Base-by-base conservation (phyloP, 2,113 vertebrate species). In the Centropristis striata region DNA sequence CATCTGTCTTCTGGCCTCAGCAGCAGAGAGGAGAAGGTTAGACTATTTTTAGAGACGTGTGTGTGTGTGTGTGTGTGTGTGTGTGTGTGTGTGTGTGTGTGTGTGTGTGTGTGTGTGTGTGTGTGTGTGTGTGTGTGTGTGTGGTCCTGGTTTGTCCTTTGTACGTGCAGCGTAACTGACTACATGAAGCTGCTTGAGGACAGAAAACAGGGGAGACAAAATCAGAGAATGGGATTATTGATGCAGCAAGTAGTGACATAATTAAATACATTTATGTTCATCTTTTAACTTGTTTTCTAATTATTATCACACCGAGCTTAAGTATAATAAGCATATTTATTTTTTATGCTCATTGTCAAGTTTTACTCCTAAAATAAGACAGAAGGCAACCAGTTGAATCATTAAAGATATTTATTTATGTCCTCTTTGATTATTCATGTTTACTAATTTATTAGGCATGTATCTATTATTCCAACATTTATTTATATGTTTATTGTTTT, bases 21-120 rank as follows among this genome's bases (percentile, higher is more conserved):
- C 53, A 7, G 7, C n/a, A 18, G 36, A 65, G 41, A 54, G 27
- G 51, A 71, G 58, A 74, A 78, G 64, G 74, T 75, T 42, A 71
- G 28, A 14, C 50, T 87, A 63, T 81, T 75, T 75, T 46, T 78
- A 81, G 66, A 57, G 37, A 15, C 1, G 12, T 63, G 32, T 9
- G 42, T 20, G 18, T 68, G 21, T 14, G 14, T 18, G 3, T 36
- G 16, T 41, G 15, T 21, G 21, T 39, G 63, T 14, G 47, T 27
- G 8, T 3, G 10, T 28, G n/a, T n/a, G n/a, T n/a, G n/a, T n/a
- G n/a, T n/a, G n/a, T n/a, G n/a, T n/a, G n/a, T n/a, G n/a, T n/a
- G n/a, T n/a, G n/a, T n/a, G n/a, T n/a, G n/a, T n/a, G n/a, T n/a
- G n/a, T n/a, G n/a, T n/a, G n/a, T n/a, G n/a, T n/a, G n/a, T n/a